Base-by-base conservation (phyloP, 1,140 invertebrate genomes). In the Caenorhabditis remanei region DNA sequence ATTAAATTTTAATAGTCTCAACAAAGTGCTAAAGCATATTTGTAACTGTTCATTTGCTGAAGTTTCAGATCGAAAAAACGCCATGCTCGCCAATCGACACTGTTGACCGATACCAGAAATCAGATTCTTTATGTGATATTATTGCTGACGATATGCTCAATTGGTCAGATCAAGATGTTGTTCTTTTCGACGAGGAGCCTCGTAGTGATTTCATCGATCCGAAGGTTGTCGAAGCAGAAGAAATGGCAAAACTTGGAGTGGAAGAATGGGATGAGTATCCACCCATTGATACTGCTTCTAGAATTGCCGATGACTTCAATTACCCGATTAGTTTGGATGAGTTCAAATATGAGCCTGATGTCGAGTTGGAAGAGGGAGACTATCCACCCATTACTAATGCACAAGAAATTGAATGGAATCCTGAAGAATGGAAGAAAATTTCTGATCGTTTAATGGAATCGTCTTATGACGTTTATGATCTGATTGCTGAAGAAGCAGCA, bases 11-110 rank as follows among this genome's bases (percentile, higher is more conserved):
- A 32, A 32, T 32, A 32, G 32, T 32, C n/a, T n/a, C 32, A 32
- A 32, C 32, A 2, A 32, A 32, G 32, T 32, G 32, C 32, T 32
- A 2, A 32, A 32, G 2, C 32, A 32, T 32, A 32, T 32, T 32
- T 32, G 32, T 32, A 1, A 32, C 32, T 32, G 1, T 32, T 0
- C 32, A 32, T 32, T 32, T 32, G 32, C 32, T 32, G 32, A 32
- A 19, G 50, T 79, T 79, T 13, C 46, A 79, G 71, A 24, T n/a
- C n/a, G 46, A 79, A 79, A 79, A 79, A 2, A 13, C 19, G 8
- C 71, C 71, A 24, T 79, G 43, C 46, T 79, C 71, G 3, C 71
- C 71, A 50, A 79, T 79, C n/a, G 71, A 79, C 46, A 79, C 71
- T 32, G 71, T 14, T 8, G 53, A 79, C n/a, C 43, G 71, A 50